These are phyloP conservation scores for Perizoma flavofasciatum DNA, from an alignment of 2,888 invertebrate species.

Conservation along the genomic window DNA sequence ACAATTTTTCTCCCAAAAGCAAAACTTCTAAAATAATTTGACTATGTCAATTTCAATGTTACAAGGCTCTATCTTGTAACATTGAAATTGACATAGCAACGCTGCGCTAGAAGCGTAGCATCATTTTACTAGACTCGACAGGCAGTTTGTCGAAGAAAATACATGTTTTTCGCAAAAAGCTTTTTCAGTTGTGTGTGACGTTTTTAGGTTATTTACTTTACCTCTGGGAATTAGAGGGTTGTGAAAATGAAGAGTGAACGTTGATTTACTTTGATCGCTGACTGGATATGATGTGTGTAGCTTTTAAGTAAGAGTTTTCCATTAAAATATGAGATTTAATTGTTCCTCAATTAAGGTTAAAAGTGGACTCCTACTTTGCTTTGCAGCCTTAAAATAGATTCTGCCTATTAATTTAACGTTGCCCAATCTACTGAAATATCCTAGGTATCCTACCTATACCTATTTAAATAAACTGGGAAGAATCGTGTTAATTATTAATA, in stretches of 20 bases:
- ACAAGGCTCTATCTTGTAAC: not conserved
- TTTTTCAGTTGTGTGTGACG: slow-evolving; percentile 17
- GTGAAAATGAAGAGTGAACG: slow-evolving; percentile 6
- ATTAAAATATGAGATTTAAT: not conserved
- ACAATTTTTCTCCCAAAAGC: not conserved
- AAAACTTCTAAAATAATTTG: slow-evolving; percentile 3
- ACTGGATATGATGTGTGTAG: not conserved
- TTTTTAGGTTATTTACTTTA: slow-evolving; percentile 11
- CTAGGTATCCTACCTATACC: not conserved
- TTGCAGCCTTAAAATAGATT: too few species aligned
- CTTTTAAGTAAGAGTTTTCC: not conserved
- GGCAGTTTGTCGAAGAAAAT: slow-evolving; percentile 9
- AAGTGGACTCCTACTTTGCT: too few species aligned
- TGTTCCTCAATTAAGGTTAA: too few species aligned
- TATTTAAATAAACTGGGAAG: not conserved
- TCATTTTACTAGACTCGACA: slow-evolving; percentile 1
- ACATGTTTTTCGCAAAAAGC: slow-evolving; percentile 8
- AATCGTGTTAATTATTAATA: not conserved
- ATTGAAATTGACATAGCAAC: slow-evolving; percentile 4
- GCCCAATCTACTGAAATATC: too few species aligned
- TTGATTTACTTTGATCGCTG: slow-evolving; percentile 1
- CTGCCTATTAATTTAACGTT: too few species aligned
- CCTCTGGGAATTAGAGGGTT: slow-evolving; percentile 1
- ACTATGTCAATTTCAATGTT: not conserved
- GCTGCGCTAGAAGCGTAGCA: slow-evolving; percentile 1